These are phyloP conservation scores for Eupsilia transversa DNA, from an alignment of 2,888 invertebrate species.

Conservation along the genomic window DNA sequence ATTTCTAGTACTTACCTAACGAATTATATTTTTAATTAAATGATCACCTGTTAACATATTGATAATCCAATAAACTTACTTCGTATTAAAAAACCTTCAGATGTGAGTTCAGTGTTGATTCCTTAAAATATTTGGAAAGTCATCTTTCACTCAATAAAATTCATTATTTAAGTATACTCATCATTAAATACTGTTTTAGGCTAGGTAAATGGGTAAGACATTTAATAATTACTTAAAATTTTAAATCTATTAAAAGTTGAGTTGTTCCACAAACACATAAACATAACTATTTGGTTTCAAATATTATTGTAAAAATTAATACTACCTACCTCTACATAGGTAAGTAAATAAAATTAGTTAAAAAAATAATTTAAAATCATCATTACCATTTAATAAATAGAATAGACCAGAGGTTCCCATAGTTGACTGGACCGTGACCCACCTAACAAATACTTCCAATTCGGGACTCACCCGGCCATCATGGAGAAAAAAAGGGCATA, in stretches of 20 bases:
- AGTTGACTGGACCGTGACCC: too few relatives aligned
- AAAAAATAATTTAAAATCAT: background rate
- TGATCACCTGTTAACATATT: background rate
- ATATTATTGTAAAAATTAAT: background rate
- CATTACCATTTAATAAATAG: background rate
- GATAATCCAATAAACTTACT: background rate
- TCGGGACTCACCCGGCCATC: too few relatives aligned
- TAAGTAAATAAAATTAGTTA: background rate
- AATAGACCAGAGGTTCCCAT: too few relatives aligned
- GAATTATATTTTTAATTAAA: background rate
- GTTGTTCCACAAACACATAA: background rate
- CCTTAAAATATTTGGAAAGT: background rate
- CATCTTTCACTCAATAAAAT: background rate
- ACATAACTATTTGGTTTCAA: background rate
- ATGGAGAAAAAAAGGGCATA: too few relatives aligned
- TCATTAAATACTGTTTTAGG: background rate
- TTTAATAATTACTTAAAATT: background rate
- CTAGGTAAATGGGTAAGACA: background rate
- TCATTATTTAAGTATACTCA: background rate
- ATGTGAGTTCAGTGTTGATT: background rate
- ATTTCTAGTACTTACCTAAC: background rate
- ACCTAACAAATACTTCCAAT: too few relatives aligned
- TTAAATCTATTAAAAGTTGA: background rate
- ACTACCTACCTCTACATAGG: background rate
- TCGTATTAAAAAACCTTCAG: background rate